A percentile compares a stretch with the other conserved stretches of the same genome.
These are phyloP conservation scores for Nowickia ferox DNA, from an alignment of 2,888 invertebrate species.

Conservation along the genomic window DNA sequence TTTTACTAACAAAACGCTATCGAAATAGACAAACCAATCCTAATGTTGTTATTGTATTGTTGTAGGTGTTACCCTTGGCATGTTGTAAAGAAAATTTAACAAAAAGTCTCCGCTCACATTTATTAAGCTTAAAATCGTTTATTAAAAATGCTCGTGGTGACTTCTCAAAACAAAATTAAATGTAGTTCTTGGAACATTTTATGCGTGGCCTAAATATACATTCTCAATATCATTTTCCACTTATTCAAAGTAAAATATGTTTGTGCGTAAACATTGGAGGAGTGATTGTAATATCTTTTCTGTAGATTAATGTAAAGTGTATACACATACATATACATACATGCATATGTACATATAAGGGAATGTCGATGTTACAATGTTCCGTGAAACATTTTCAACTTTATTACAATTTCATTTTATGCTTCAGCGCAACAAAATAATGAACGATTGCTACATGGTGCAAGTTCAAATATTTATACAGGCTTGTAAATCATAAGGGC, in stretches of 20 bases:
- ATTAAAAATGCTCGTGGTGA: no score
- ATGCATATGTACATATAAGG: background rate
- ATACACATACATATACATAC: background rate
- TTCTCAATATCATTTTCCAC: background rate
- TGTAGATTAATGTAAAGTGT: no score
- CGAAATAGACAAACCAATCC: no score
- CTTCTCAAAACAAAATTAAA: background rate
- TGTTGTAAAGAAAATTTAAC: background rate
- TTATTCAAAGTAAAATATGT: background rate
- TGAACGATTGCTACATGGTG: background rate
- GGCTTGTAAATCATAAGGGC: conserved; percentile 25
- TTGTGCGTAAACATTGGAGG: background rate
- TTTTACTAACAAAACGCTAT: no score
- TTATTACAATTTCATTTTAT: conserved; percentile 50
- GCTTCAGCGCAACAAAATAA: conserved; percentile 45
- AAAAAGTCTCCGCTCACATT: background rate
- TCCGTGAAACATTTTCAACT: conserved; percentile 11
- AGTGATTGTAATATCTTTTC: background rate
- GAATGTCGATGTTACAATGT: conserved; percentile 23
- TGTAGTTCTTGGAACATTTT: background rate
- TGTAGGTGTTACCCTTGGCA: no score
- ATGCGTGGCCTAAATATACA: background rate
- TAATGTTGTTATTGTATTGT: no score
- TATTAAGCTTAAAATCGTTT: no score
- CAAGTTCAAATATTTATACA: conserved; percentile 47